A percentile compares a stretch with the other conserved stretches of the same genome.
Conservation (phyloP, 2,113 vertebrate species). For the Dissostichus mawsoni region DNA sequence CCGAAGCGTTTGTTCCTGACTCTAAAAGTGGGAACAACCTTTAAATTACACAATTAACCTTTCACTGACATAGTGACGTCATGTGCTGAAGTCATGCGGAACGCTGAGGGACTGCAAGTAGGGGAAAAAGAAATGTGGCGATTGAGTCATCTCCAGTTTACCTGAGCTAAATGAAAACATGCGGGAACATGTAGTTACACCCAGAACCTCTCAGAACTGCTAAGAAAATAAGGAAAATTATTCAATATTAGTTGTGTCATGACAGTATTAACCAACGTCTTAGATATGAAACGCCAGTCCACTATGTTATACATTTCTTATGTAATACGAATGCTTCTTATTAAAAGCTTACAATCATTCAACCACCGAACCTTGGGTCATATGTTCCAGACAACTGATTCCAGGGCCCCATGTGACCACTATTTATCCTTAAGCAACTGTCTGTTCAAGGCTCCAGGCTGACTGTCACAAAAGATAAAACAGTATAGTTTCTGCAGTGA, state of each 20-base stretch:
- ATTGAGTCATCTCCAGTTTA: conserved; percentile 33
- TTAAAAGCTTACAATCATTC: conserved; percentile 25
- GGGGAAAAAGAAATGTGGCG: not conserved
- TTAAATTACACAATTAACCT: conserved; percentile 56
- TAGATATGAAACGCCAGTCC: not conserved
- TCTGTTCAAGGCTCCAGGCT: conserved; percentile 42
- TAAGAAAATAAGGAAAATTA: not conserved
- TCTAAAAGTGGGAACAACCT: conserved; percentile 16
- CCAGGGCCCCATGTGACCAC: conserved; percentile 42
- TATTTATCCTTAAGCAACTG: conserved; percentile 64
- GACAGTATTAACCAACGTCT: not conserved
- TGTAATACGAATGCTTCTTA: not conserved
- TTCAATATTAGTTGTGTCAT: not conserved
- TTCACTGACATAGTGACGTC: conserved; percentile 16
- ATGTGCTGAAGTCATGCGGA: conserved; percentile 9
- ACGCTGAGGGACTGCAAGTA: conserved; percentile 19
- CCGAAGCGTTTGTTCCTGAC: not conserved
- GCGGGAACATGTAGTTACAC: not conserved
- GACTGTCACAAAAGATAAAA: conserved; percentile 24
- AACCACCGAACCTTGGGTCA: not conserved
- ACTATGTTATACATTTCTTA: not conserved
- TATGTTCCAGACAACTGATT: not conserved
- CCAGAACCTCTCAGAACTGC: not conserved
- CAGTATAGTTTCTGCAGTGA: not conserved
- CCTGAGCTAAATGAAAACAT: conserved; percentile 36